phyloP scores from a whole-genome alignment of 2,888 invertebrate genomes.

The Melanotus villosus region DNA sequence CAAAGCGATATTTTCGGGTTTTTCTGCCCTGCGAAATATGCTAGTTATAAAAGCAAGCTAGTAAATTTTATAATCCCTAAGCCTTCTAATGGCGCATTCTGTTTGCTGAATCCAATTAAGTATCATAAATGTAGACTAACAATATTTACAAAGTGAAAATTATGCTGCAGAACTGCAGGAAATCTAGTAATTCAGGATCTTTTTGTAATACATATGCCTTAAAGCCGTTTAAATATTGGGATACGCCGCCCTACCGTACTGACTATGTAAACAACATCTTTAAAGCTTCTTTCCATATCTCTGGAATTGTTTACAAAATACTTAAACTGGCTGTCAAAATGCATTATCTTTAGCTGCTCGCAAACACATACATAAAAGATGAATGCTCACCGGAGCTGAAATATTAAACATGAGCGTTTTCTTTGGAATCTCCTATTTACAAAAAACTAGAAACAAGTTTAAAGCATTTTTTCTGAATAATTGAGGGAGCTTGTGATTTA shows the following conservation, averaged over 20 bases:
- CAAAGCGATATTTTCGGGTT: too few species aligned
- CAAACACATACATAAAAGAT: conserved; percentile 26
- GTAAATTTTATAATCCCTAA: too few species aligned
- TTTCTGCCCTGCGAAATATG: too few species aligned
- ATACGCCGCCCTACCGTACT: background rate
- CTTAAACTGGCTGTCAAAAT: conserved; percentile 23
- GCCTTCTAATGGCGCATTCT: too few species aligned
- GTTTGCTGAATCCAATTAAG: too few species aligned
- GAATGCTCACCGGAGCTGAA: background rate
- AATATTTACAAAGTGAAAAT: background rate
- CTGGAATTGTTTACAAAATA: conserved; percentile 31
- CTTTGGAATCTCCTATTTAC: too few species aligned
- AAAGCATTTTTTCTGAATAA: too few species aligned
- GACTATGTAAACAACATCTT: conserved; percentile 18
- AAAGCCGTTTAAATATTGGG: conserved; percentile 22
- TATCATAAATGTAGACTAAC: too few species aligned
- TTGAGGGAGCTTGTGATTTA: too few species aligned
- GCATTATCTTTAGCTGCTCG: conserved; percentile 24
- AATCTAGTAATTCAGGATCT: background rate
- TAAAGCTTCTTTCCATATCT: conserved; percentile 30
- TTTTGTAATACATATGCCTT: conserved; percentile 20
- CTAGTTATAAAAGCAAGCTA: too few species aligned
- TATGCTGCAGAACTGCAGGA: background rate
- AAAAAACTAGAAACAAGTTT: too few species aligned
- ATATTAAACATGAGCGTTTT: background rate